Evolutionary conservation across 1,140 invertebrate species (phyloP), one percentile per base, ranked within the genome.

Genomic region (Drosophila nigrodunni): DNA sequence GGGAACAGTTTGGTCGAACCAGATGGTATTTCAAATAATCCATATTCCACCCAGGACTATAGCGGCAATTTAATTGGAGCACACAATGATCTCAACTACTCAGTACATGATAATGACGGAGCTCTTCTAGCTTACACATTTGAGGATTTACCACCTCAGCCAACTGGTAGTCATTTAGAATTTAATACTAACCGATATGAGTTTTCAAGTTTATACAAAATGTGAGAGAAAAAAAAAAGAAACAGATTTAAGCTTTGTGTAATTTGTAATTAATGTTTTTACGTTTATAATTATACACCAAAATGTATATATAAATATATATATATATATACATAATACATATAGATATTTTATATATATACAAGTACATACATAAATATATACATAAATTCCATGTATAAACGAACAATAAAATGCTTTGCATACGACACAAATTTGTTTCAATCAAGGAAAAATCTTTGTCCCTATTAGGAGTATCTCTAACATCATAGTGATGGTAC

Each of bases 111-210:
- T 76, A 88, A 90, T 55, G 85, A 91, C 69, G 90, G 90, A 78
- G 76, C 86, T 71, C 90, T 91, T 37, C 78, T 91, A 77, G 82
- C 87, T 68, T 82, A 88, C 52, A 88, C 82, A 47, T 78, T 77
- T 62, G 90, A 91, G 76, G 90, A 91, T 55, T 54, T 90, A 59
- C 90, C 82, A 74, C 90, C 82, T 91, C 82, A 91, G 77, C 83
- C 86, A 73, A 82, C 82, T 71, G 82, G 90, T 77, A 91, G 90
- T 83, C 90, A 91, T 80, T 88, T 91, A 88, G 90, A 91, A 75
- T 91, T 91, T 91, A 91, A 89, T 69, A 88, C 82, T 72, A 87
- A 85, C 74, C 72, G 77, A 87, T 91, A 89, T 77, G 85, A 87
- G 76, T 91, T 91, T 91, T 78, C 88, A 74, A 91, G 72, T 79